These are phyloP conservation scores for Myotis vivesi DNA, from an alignment of 2,797 vertebrate species.

Conservation along the genomic window DNA sequence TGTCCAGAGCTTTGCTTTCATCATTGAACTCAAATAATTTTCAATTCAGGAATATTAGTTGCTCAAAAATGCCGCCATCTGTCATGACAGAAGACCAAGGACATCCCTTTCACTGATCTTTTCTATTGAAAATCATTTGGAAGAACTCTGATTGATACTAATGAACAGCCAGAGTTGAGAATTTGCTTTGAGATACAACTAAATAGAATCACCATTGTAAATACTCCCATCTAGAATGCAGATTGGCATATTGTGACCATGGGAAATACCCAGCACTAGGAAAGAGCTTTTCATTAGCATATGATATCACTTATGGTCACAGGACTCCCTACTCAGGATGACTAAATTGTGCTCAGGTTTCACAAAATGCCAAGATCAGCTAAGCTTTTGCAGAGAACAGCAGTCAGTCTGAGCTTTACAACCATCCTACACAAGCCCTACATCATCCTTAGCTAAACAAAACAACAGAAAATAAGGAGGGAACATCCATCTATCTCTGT, in stretches of 20 bases:
- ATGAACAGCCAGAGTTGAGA: neutral
- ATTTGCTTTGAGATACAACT: constrained; percentile 2
- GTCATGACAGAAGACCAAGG: neutral
- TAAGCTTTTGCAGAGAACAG: neutral
- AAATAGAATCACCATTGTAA: neutral
- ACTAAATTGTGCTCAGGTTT: neutral
- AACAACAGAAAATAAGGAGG: neutral
- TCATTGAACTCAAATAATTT: neutral
- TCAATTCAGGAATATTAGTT: neutral
- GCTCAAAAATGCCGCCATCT: neutral
- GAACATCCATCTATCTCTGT: neutral
- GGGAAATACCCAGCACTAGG: neutral
- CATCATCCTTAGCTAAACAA: neutral
- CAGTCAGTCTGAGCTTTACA: neutral
- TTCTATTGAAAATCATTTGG: neutral
- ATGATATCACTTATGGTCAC: neutral
- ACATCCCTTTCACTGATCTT: neutral
- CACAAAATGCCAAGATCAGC: neutral
- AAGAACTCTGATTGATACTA: neutral
- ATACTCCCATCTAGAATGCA: neutral
- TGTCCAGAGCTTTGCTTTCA: neutral
- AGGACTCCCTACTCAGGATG: neutral
- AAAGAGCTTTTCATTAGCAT: neutral
- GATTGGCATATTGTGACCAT: neutral
- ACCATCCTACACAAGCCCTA: neutral